Conservation (phyloP, 2,888 invertebrate genomes). For the Clanis bilineata region DNA sequence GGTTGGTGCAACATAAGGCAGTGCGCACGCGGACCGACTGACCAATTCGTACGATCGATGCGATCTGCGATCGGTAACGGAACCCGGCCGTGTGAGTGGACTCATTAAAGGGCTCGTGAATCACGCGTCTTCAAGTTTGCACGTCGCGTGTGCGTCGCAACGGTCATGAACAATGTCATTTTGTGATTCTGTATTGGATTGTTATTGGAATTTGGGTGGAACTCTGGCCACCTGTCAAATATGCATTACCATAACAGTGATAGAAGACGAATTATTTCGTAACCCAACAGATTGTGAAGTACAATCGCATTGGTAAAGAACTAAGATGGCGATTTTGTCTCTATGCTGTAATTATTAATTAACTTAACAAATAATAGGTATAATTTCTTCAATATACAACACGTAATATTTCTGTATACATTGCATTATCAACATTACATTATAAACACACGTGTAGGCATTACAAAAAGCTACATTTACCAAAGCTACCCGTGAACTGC, state of each 20-base stretch:
- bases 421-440: not conserved
- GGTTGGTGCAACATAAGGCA: conserved; percentile 48
- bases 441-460: not conserved
- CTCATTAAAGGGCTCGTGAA: conserved; percentile 40
- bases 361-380: no score
- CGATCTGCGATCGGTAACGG: conserved; percentile 63
- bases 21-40: conserved; percentile 58
- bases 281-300: no score
- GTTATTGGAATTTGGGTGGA: no score
- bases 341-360: no score
- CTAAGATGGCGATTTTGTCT: no score
- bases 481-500: conserved; percentile 22
- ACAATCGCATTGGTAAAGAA: no score
- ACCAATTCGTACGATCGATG: conserved; percentile 48
- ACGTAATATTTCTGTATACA: no score
- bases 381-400: no score
- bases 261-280: no score
- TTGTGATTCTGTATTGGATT: not conserved
- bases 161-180: conserved; percentile 4
- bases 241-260: no score
- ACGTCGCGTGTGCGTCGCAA: not conserved
- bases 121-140: conserved; percentile 15
- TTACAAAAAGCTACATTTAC: conserved; percentile 21
- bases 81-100: conserved; percentile 47
- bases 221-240: no score